These are phyloP conservation scores for Andrena hattorfiana DNA, from an alignment of 2,888 invertebrate genomes.

Conservation along the genomic window DNA sequence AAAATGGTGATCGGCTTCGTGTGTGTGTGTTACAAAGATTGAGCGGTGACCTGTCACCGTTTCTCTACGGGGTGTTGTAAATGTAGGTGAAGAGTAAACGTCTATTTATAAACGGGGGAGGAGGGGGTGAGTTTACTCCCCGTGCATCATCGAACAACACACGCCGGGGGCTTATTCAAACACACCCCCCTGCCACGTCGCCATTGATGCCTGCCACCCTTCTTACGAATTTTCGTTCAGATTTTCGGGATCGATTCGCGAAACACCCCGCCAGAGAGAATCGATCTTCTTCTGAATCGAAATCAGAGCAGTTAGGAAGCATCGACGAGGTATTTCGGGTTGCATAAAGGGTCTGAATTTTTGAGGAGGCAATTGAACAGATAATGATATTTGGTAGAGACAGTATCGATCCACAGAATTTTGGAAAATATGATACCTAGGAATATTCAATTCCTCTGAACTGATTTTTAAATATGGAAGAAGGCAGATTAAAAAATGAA, in stretches of 20 bases:
- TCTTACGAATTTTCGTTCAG: constrained; percentile 54
- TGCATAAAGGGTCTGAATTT: no score
- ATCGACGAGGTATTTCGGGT: no score
- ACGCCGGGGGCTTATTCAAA: constrained; percentile 65
- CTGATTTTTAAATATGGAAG: neutral
- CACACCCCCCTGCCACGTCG: constrained; percentile 53
- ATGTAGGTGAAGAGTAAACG: constrained; percentile 83
- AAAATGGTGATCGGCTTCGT: constrained; percentile 63
- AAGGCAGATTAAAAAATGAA: neutral
- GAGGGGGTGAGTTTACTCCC: constrained; percentile 62
- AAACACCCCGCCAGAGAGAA: neutral
- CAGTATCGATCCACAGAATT: no score
- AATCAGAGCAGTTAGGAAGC: no score
- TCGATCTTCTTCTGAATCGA: constrained; percentile 14
- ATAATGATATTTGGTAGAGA: no score
- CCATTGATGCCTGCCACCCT: constrained; percentile 66
- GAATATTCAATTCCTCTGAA: no score
- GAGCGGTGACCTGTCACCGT: constrained; percentile 86
- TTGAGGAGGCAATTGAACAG: no score
- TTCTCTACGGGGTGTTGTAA: constrained; percentile 84
- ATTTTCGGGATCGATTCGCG: constrained; percentile 37
- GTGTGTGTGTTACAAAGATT: constrained; percentile 76
- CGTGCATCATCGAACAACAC: constrained; percentile 65
- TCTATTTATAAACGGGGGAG: constrained; percentile 81
- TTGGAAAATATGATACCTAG: no score